Conservation (phyloP, 2,888 invertebrate genomes). For the Chymomyza procnemis region DNA sequence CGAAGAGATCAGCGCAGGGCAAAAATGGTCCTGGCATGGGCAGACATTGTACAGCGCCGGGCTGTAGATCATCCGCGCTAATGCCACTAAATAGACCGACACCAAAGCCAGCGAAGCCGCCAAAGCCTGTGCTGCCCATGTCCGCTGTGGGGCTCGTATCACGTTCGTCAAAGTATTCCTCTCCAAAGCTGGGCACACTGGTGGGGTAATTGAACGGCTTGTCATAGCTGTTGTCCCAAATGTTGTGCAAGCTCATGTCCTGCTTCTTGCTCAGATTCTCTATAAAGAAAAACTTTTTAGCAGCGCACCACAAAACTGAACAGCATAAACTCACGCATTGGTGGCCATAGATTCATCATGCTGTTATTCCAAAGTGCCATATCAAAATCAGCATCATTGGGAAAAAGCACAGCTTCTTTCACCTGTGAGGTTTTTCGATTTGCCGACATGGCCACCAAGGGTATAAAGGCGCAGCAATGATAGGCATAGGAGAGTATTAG, state of each 20-base stretch:
- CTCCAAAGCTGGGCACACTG: slow-evolving; percentile 84
- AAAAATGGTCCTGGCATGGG: slow-evolving; percentile 95
- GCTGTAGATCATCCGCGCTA: slow-evolving; percentile 68
- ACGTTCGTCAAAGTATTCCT: slow-evolving; percentile 86
- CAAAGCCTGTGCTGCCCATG: slow-evolving; percentile 16
- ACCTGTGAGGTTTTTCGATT: slow-evolving; percentile 80
- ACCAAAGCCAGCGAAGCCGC: slow-evolving; percentile 56
- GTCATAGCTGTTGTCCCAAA: slow-evolving; percentile 84
- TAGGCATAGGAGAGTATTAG: slow-evolving; percentile 95
- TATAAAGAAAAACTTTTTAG: slow-evolving; percentile 72
- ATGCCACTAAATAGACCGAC: slow-evolving; percentile 74
- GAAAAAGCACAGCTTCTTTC: slow-evolving; percentile 84
- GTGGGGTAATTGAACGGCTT: slow-evolving; percentile 85
- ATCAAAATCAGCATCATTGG: slow-evolving; percentile 85
- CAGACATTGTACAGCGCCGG: slow-evolving; percentile 83
- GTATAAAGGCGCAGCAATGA: slow-evolving; percentile 95
- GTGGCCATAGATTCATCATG: slow-evolving; percentile 90
- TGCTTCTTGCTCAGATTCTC: slow-evolving; percentile 87
- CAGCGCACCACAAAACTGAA: neutral
- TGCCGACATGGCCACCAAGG: slow-evolving; percentile 81
- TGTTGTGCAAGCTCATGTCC: slow-evolving; percentile 84
- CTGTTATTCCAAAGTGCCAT: slow-evolving; percentile 89
- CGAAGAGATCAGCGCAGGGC: slow-evolving; percentile 96
- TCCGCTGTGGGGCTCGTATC: slow-evolving; percentile 54
- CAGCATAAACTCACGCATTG: slow-evolving; percentile 82